These are phyloP conservation scores for Nannoperca obscura DNA, from an alignment of 2,797 vertebrate genomes.

Conservation along the genomic window DNA sequence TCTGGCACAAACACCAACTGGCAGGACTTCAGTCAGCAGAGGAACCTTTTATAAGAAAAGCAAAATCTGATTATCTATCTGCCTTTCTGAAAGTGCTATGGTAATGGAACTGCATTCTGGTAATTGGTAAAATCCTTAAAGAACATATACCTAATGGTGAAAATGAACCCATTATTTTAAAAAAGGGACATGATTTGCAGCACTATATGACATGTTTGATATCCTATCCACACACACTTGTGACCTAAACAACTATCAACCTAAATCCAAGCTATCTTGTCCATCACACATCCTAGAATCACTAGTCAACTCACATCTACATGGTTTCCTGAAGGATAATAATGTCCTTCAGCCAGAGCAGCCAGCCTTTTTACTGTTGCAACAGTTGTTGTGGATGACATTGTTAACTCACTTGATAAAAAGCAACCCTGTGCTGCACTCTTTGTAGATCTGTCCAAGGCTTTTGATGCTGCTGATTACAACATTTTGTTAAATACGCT, in stretches of 20 bases:
- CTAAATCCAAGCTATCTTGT: background rate
- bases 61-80: background rate
- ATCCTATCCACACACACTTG: background rate
- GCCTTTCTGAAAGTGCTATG: background rate
- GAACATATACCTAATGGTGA: conserved; percentile 7
- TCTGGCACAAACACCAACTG: conserved; percentile 12
- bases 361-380: background rate
- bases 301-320: background rate
- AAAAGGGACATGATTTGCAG: background rate
- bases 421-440: background rate
- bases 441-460: background rate
- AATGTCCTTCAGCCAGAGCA: too few relatives aligned
- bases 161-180: background rate
- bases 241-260: too few relatives aligned
- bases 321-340: background rate
- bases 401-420: background rate
- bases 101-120: background rate
- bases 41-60: conserved; percentile 1
- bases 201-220: background rate
- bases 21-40: conserved; percentile 1
- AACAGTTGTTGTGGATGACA: too few relatives aligned
- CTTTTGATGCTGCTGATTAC: background rate
- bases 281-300: background rate
- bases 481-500: background rate
- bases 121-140: conserved; percentile 3